Evolutionary conservation across 2,797 vertebrate genomes (phyloP).

Genomic region (Galagoides demidoff): DNA sequence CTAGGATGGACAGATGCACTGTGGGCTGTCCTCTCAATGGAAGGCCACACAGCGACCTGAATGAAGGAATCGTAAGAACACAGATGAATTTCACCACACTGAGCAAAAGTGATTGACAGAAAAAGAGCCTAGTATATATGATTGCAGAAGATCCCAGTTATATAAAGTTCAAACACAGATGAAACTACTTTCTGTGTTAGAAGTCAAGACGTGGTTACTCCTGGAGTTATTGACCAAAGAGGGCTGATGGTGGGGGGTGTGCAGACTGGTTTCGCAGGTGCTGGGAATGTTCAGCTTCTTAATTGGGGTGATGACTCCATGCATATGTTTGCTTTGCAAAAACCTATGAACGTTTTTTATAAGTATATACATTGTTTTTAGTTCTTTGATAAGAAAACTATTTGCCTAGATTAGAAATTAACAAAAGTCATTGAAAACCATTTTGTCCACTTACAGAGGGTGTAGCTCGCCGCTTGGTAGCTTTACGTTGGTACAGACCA

Average conservation of each 20-base stretch:
- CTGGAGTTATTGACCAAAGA: neutral
- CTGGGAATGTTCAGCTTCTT: neutral
- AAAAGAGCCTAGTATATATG: neutral
- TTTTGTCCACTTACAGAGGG: neutral
- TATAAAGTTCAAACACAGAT: neutral
- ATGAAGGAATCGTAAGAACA: too few species aligned
- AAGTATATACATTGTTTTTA: neutral
- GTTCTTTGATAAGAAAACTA: neutral
- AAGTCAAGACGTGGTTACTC: neutral
- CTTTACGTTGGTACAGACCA: neutral
- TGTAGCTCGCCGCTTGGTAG: neutral
- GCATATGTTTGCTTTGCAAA: neutral
- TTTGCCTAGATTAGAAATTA: neutral
- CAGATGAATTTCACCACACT: neutral
- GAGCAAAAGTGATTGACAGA: neutral
- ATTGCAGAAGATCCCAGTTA: neutral
- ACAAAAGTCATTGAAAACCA: neutral
- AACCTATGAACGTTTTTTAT: neutral
- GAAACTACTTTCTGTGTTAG: neutral
- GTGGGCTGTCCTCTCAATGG: too few species aligned
- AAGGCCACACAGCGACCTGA: rapidly evolving
- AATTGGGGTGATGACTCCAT: neutral
- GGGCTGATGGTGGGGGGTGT: too few species aligned
- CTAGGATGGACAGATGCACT: neutral
- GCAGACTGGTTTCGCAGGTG: neutral